Evolutionary conservation across 2,113 vertebrate genomes (phyloP).

Genomic region (Muntiacus reevesi): DNA sequence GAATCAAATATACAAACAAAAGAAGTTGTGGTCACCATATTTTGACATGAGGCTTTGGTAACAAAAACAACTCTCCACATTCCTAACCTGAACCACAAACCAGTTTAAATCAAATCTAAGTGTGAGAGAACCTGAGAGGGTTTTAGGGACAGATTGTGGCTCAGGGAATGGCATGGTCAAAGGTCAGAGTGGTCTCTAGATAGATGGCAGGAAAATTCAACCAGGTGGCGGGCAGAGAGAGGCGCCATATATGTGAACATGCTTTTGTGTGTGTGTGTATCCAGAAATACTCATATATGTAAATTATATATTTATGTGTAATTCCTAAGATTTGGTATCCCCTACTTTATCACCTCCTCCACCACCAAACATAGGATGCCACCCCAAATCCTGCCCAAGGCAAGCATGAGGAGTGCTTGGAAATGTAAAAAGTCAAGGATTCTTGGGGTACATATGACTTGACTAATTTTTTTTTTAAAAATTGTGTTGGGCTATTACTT

Average conservation of each 20-base stretch:
- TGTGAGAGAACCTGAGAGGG: not conserved
- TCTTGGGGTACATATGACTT: no score
- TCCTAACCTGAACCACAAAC: not conserved
- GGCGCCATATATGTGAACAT: not conserved
- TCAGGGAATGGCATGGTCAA: not conserved
- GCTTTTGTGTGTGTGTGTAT: not conserved
- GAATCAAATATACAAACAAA: not conserved
- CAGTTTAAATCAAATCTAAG: not conserved
- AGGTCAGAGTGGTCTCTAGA: not conserved
- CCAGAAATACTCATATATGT: not conserved
- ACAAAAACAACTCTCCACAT: not conserved
- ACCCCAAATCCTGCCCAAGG: not conserved
- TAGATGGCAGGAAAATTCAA: not conserved
- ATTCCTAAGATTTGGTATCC: not conserved
- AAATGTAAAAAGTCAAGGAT: not conserved
- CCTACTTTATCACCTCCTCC: not conserved
- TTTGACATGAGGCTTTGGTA: not conserved
- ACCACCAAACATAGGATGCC: not conserved
- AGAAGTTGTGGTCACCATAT: not conserved
- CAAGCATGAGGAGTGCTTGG: not conserved
- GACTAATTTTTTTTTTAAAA: not conserved
- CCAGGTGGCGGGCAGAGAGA: rapidly evolving
- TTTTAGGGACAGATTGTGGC: not conserved
- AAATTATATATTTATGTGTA: not conserved
- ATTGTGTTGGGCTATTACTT: not conserved